Base-by-base conservation (phyloP, 1,140 invertebrate species). In the Tetranychus cinnabarinus region DNA sequence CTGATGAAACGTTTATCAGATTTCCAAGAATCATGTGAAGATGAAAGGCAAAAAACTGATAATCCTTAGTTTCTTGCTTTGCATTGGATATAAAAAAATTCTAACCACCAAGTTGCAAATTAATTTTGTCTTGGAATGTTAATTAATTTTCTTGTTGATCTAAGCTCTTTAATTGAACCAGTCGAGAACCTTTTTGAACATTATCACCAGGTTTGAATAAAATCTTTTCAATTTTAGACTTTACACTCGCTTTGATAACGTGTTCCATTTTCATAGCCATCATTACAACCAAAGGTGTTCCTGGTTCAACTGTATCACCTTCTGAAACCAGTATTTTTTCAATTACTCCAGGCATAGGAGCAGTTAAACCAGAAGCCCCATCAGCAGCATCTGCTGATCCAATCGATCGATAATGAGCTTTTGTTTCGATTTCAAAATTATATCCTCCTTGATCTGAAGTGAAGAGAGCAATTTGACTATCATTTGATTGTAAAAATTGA, bases 221-320 rank as follows among this genome's bases (percentile, higher is more conserved):
- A 48, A 95, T 74, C 2, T 80, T 79, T 56, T 84, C 79, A 12
- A 97, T 78, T 3, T 76, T 77, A 46, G 84, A 88, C 69, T 82
- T 78, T 36, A 77, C 75, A 10, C 82, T 80, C 6, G 90, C 85
- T 68, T 83, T 82, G 3, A 96, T 82, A 1, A 91, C 80, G 72
- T 92, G 83, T 80, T 99, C 95, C 95, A 99, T 99, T 78, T 98
- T 99, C 95, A 99, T 99, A 8, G 95, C 95, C 62, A 92, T 88
- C 68, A 96, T 82, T 50, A 92, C 83, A 47, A 92, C 79, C 0
- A 97, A 72, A 1, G 86, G 80, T 70, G 95, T 85, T 1, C 88
- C 89, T 69, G 80, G 77, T 63, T 80, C 80, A 1, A 96, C 86
- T n/a, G 64, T 60, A 65, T 86, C 80, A 3, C 88, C 90, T 31